Base-by-base conservation (phyloP, 2,888 invertebrate genomes). In the Crepidodera aurea region DNA sequence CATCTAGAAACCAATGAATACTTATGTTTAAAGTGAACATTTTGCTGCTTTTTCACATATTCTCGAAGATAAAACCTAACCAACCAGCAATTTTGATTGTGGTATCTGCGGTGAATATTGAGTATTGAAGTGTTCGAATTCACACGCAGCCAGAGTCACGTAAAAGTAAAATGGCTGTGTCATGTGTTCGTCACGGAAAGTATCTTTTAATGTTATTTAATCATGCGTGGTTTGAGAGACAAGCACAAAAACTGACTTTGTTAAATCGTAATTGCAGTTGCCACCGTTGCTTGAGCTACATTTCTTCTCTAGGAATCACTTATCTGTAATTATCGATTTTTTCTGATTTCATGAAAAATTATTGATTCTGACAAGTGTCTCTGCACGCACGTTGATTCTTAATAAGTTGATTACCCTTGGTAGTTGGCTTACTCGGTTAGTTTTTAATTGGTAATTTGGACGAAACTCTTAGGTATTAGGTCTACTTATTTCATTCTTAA, bases 181-280 rank as follows among this genome's bases (percentile, higher is more conserved):
- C 61, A 61, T 63, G 56, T 66, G 66, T 60, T 50, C 51, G 66
- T 62, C 66, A 66, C 66, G 66, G 57, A 66, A 67, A 53, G 48
- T 51, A 60, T 60, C 63, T 64, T 64, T 64, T 58, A 65, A 62
- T 65, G 62, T 53, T 46, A 62, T 56, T 59, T 61, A 66, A 64
- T 60, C 60, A 60, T 68, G 55, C 62, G 60, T 50, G 64, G 56
- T 56, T 59, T 48, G 16, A 54, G n/a, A 5, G 13, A 37, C 61
- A 61, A 42, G 61, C 56, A 61, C 51, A 60, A 54, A 60, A 39
- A 60, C 39, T 44, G 13, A 15, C 18, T 42, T 15, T 27, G 51
- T 39, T 22, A 22, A 12, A 39, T 34, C n/a, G 18, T 40, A 19
- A 32, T 32, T 59, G 48, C 48, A 51, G 22, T 59, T 42, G 51